phyloP scores from a whole-genome alignment of 2,888 invertebrate species.

The Standfussiana lucernea region DNA sequence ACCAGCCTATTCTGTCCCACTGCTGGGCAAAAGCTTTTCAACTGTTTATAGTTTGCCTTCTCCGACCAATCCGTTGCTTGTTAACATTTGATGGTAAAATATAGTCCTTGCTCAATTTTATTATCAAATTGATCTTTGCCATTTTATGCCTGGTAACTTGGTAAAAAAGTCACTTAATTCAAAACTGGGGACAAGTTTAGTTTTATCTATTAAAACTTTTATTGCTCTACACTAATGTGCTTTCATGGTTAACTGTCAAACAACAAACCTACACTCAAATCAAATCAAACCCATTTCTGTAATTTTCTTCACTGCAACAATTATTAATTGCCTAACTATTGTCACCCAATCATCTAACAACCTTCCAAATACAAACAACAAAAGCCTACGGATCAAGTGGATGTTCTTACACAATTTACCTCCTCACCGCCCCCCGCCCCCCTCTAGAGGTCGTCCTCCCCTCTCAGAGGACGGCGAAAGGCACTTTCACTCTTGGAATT shows the following conservation, averaged over 20 bases:
- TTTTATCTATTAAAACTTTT: background rate
- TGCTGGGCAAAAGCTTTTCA: no score
- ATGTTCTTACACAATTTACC: slow-evolving; percentile 75
- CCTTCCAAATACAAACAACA: slow-evolving; percentile 36
- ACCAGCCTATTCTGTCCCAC: no score
- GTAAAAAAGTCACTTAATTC: background rate
- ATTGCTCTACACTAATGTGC: background rate
- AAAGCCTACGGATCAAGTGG: slow-evolving; percentile 70
- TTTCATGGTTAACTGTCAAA: slow-evolving; percentile 5
- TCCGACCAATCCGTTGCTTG: no score
- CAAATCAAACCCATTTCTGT: background rate
- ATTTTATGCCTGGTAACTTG: background rate
- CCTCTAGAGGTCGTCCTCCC: slow-evolving; percentile 81
- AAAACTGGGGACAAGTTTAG: background rate
- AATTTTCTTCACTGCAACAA: background rate
- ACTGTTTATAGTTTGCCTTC: no score
- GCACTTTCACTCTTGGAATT: slow-evolving; percentile 89
- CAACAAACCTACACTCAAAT: background rate
- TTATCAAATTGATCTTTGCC: no score
- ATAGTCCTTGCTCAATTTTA: no score
- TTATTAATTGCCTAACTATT: slow-evolving; percentile 13
- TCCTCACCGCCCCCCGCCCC: slow-evolving; percentile 54
- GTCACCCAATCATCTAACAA: background rate
- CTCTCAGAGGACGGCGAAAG: slow-evolving; percentile 82
- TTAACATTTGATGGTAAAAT: no score